phyloP scores from a whole-genome alignment of 2,888 invertebrate genomes.

The Macrophya annulata region DNA sequence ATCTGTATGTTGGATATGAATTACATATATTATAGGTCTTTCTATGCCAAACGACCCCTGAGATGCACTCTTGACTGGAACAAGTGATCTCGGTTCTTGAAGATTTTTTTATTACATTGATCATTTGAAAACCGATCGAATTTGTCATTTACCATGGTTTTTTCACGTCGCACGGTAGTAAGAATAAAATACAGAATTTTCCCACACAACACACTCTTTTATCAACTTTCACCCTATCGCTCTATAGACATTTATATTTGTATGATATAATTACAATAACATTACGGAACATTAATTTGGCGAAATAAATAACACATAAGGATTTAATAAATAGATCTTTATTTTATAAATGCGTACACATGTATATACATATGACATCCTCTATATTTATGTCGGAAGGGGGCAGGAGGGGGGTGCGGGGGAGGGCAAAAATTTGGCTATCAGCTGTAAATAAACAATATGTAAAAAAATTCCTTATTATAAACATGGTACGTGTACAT shows the following conservation, averaged over 20 bases:
- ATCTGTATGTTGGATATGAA: neutral
- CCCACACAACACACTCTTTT: neutral
- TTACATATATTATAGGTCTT: neutral
- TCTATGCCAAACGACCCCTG: neutral
- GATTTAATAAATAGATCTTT: constrained; percentile 27
- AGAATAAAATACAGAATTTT: neutral
- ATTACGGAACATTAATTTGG: neutral
- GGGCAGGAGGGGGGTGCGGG: too few species aligned
- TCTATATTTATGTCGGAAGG: neutral
- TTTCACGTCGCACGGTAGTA: neutral
- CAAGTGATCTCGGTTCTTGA: neutral
- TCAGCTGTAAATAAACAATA: too few species aligned
- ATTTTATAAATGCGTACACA: constrained; percentile 20
- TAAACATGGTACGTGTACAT: too few species aligned
- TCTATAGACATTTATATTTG: neutral
- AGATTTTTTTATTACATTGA: neutral
- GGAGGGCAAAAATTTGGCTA: too few species aligned
- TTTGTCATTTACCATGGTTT: neutral
- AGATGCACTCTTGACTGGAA: neutral
- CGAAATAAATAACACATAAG: neutral
- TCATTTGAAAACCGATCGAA: neutral
- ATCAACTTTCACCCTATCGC: neutral
- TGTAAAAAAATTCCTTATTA: too few species aligned
- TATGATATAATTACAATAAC: neutral
- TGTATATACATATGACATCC: neutral